Conservation (phyloP, 1,140 invertebrate genomes). For the Ceratosolen fusciceps region DNA sequence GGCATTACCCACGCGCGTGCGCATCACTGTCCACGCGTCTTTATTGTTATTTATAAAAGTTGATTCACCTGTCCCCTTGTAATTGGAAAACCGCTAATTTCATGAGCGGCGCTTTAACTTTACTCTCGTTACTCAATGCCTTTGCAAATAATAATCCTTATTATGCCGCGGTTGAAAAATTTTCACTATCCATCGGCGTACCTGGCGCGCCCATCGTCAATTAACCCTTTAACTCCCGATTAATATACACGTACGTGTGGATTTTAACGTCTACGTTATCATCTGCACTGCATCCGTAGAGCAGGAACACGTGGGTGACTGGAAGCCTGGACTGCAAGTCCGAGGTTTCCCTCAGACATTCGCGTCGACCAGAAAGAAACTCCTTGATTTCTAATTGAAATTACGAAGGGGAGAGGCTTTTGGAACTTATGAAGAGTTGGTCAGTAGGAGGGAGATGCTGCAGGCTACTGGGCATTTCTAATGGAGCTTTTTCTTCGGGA, state of each 20-base stretch:
- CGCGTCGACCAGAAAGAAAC: no score
- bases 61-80: constrained; percentile 34
- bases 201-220: background rate
- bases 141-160: constrained; percentile 38
- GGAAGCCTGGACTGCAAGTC: no score
- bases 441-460: no score
- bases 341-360: no score
- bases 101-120: constrained; percentile 38
- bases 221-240: background rate
- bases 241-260: background rate
- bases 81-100: constrained; percentile 42
- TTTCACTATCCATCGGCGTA: background rate
- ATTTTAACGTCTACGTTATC: background rate
- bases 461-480: no score
- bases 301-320: no score
- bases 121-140: constrained; percentile 20
- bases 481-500: no score
- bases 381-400: no score
- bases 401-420: no score
- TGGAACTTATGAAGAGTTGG: no score
- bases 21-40: constrained; percentile 30
- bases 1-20: no score
- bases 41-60: constrained; percentile 46
- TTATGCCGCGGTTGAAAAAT: constrained; percentile 18
- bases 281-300: background rate